Base-by-base conservation (phyloP, 2,888 invertebrate species). In the Callosobruchus maculatus region DNA sequence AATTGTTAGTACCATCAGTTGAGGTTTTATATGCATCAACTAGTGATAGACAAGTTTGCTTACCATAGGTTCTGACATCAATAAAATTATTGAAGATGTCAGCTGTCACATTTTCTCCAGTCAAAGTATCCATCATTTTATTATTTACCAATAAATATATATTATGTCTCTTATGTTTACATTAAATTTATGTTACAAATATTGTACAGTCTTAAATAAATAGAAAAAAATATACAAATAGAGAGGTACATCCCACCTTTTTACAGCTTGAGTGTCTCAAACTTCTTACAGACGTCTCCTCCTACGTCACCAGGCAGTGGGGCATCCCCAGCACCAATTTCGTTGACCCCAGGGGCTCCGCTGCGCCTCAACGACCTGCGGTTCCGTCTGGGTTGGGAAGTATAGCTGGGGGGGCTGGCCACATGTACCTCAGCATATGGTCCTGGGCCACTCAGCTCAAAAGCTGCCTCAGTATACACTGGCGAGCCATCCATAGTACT, bases 241-340 rank as follows among this genome's bases (percentile, higher is more conserved):
- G 30, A 71, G 21, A 67, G 67, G 13, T 21, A 71, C 30, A 31
- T 70, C 21, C 20, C 73, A 70, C 70, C 31, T 68, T 68, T n/a
- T 68, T 77, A 79, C 75, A 79, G 73, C 77, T 87, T 86, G 77
- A 87, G 83, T 71, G 83, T 81, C 74, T 87, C 86, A 75, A 87
- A 76, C 79, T 86, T 86, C 81, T 84, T 85, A 77, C 84, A 84
- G n/a, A 82, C 77, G 22, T 68, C 68, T 68, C 68, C 68, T 21
- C 68, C 68, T 13, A 81, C 82, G 70, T 81, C 81, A 20, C 78
- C 76, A 13, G 84, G 84, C 67, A 85, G 78, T 20, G 87, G 86
- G 20, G 86, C 87, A 74, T 87, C 87, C 13, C 87, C 87, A 18
- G 87, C 87, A 18, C 87, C 87, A 69, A 86, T 85, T 76, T 87